Evolutionary conservation across 1,140 invertebrate genomes (phyloP), one percentile per base, ranked within the genome.

Genomic region (Bombus fervidus): DNA sequence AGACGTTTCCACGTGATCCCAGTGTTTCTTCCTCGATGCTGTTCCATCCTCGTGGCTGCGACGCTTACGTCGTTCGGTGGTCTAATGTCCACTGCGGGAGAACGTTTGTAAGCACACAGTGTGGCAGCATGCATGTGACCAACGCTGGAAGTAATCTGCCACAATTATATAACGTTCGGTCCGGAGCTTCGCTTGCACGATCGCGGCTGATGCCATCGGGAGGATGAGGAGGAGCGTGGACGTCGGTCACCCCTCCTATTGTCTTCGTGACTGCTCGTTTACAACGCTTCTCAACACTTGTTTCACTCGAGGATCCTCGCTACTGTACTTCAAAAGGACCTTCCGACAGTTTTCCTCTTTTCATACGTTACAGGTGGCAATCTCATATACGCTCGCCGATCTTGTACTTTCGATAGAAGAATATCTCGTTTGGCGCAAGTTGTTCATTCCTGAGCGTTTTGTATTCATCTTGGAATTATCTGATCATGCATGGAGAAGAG

Each of bases 141-240:
- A 88, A 87, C 87, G 87, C 90, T 90, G 86, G 81, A 88, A 91
- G 87, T 91, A 92, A 93, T 92, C 85, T 89, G 83, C 79, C 57
- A 86, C 89, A 92, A 93, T 93, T 92, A 93, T 91, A 87, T 89
- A 91, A 90, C 87, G 84, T 73, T 74, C 84, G 79, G 78, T 66
- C 43, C 39, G 81, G 57, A 71, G 73, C 64, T 62, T 83, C 73
- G 81, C 39, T n/a, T 81, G 68, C 66, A 85, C 78, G 84, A n/a
- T 76, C 72, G 37, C 59, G 79, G 80, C 34, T 53, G 81, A 64
- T 77, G 81, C 31, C 37, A 69, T 31, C 81, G 74, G 41, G 82
- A 69, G 74, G 74, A 41, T 31, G 74, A 85, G 76, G 83, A 85
- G 83, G 68, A 72, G 83, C 64, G 25, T 31, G n/a, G n/a, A 66